phyloP scores from a whole-genome alignment of 2,797 vertebrate genomes.

The Phrynocephalus guinanensis region DNA sequence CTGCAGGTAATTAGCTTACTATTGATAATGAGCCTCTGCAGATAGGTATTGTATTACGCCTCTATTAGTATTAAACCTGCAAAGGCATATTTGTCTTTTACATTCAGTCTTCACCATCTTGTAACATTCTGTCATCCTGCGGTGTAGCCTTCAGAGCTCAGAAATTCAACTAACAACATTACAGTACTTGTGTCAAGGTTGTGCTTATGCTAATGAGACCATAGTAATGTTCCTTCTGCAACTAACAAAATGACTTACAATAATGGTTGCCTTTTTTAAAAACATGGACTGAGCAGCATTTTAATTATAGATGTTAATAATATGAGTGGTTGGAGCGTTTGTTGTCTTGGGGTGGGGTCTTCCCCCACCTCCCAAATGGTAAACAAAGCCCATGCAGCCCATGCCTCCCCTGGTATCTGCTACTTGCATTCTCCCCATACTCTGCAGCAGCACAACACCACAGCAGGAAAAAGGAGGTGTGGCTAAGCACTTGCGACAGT shows the following conservation, averaged over 20 bases:
- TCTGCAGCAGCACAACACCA: too few species aligned
- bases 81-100: slow-evolving; percentile 15
- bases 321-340: too few species aligned
- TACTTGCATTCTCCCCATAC: too few species aligned
- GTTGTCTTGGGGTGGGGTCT: too few species aligned
- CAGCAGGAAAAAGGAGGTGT: too few species aligned
- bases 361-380: too few species aligned
- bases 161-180: not conserved
- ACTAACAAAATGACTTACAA: not conserved
- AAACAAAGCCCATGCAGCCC: too few species aligned
- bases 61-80: slow-evolving; percentile 3
- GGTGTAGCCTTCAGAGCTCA: not conserved
- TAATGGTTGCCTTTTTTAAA: not conserved
- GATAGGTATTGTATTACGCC: slow-evolving; percentile 23
- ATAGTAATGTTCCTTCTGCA: not conserved
- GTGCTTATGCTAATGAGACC: not conserved
- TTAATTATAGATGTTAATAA: not conserved
- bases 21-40: slow-evolving; percentile 30
- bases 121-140: not conserved
- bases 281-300: not conserved
- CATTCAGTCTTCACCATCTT: slow-evolving; percentile 5
- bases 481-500: too few species aligned
- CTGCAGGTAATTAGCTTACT: slow-evolving; percentile 36
- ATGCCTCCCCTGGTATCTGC: too few species aligned
- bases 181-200: too few species aligned